phyloP scores from a whole-genome alignment of 2,113 vertebrate species.

The Isichthys henryi region DNA sequence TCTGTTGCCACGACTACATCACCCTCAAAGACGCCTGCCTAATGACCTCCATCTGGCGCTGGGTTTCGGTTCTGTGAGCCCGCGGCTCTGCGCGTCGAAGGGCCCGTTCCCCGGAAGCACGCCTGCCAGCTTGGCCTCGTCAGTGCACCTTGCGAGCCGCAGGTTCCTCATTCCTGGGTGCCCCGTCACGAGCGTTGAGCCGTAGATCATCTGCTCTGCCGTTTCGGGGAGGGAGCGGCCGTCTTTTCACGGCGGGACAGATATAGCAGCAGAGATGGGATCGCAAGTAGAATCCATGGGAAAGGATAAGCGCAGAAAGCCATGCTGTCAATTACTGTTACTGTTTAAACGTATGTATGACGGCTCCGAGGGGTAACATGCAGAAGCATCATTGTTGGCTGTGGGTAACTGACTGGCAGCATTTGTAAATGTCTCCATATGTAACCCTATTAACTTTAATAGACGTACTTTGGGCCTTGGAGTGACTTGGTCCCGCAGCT shows the following conservation, averaged over 20 bases:
- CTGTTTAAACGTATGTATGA: background rate
- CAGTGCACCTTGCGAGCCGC: background rate
- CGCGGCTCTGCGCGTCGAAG: background rate
- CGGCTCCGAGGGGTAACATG: background rate
- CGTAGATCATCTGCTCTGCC: background rate
- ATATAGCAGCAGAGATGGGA: background rate
- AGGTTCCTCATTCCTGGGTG: background rate
- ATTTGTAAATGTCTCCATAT: background rate
- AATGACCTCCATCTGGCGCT: slow-evolving; percentile 6
- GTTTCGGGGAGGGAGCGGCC: background rate
- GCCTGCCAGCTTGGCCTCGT: background rate
- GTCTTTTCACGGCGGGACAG: background rate
- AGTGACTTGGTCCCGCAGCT: background rate
- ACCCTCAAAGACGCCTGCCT: background rate
- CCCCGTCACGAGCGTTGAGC: background rate
- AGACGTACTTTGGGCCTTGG: background rate
- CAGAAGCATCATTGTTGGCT: background rate
- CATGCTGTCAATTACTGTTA: background rate
- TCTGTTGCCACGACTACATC: slow-evolving; percentile 1
- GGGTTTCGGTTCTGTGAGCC: background rate
- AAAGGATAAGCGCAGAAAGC: background rate
- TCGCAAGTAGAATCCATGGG: background rate
- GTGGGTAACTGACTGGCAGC: background rate
- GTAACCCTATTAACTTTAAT: background rate
- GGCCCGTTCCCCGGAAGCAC: background rate